These are phyloP conservation scores for Chymomyza procnemis DNA, from an alignment of 2,888 invertebrate species.

Conservation along the genomic window DNA sequence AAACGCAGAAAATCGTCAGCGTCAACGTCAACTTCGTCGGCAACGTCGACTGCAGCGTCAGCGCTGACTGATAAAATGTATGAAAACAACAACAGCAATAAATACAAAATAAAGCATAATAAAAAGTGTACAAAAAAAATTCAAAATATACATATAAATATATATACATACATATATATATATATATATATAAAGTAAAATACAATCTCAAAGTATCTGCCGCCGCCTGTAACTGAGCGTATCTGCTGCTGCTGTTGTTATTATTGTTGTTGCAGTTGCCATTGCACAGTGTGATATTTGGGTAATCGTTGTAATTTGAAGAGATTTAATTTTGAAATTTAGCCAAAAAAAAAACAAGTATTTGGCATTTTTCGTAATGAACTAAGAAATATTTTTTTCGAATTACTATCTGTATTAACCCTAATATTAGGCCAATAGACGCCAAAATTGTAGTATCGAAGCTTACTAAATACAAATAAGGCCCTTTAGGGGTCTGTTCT, in stretches of 20 bases:
- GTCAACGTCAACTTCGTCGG: conserved; percentile 36
- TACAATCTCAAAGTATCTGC: conserved; percentile 69
- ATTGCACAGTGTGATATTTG: not conserved
- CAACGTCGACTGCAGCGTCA: conserved; percentile 27
- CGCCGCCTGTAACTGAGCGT: conserved; percentile 34
- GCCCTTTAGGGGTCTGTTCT: no score
- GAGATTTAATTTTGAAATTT: not conserved
- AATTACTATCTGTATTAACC: no score
- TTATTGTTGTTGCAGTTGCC: not conserved
- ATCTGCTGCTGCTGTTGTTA: not conserved
- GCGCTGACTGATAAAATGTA: conserved; percentile 69
- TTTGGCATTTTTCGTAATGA: not conserved
- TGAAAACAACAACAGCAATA: conserved; percentile 50
- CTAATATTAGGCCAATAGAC: no score
- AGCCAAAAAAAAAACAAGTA: not conserved
- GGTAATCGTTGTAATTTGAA: not conserved
- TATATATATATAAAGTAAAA: conserved; percentile 31
- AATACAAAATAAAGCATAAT: conserved; percentile 12
- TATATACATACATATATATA: no score
- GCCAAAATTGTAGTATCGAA: no score
- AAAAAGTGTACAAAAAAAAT: conserved; percentile 38
- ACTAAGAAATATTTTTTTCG: no score
- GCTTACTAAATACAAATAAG: no score
- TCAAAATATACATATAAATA: conserved; percentile 1
- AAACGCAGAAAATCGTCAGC: conserved; percentile 64